Evolutionary conservation across 35 echinoderm and acorn worm species (phyloP).

Genomic region (Holothuria glaberrima): DNA sequence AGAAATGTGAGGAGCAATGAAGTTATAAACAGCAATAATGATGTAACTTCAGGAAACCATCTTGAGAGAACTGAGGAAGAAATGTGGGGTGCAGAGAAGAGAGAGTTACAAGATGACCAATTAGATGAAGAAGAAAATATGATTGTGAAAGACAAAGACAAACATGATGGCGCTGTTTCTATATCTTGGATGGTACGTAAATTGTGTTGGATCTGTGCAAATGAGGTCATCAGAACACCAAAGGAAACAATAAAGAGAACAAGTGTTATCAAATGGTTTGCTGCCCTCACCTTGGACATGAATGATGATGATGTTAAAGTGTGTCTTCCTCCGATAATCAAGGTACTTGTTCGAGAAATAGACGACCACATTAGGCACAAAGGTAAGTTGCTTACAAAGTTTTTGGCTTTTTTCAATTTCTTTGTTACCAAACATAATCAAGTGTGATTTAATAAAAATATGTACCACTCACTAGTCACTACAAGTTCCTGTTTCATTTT

Average conservation of each 20-base stretch:
- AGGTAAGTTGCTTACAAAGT: conserved; percentile 55
- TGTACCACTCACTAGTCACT: too few relatives aligned
- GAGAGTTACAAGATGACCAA: background rate
- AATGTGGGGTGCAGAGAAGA: background rate
- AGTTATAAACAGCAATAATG: background rate
- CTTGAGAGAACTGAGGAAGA: background rate
- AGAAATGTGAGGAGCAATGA: background rate
- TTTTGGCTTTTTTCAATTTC: too few relatives aligned
- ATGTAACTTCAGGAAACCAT: background rate
- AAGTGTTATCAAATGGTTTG: conserved; percentile 86
- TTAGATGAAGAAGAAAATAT: conserved; percentile 10
- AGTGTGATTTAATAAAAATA: too few relatives aligned
- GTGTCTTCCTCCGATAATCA: conserved; percentile 71
- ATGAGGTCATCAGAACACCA: conserved; percentile 69
- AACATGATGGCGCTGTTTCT: background rate
- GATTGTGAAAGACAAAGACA: conserved; percentile 12
- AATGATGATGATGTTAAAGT: conserved; percentile 45
- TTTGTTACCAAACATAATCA: too few relatives aligned
- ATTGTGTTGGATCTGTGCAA: conserved; percentile 71
- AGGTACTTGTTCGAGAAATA: conserved; percentile 65
- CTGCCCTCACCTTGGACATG: conserved; percentile 77
- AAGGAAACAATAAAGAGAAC: conserved; percentile 66
- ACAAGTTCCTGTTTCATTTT: too few relatives aligned
- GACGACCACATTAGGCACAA: conserved; percentile 72
- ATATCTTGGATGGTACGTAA: conserved; percentile 78